Base-by-base conservation (phyloP, 1,140 invertebrate genomes). In the Magallana ariakensis region DNA sequence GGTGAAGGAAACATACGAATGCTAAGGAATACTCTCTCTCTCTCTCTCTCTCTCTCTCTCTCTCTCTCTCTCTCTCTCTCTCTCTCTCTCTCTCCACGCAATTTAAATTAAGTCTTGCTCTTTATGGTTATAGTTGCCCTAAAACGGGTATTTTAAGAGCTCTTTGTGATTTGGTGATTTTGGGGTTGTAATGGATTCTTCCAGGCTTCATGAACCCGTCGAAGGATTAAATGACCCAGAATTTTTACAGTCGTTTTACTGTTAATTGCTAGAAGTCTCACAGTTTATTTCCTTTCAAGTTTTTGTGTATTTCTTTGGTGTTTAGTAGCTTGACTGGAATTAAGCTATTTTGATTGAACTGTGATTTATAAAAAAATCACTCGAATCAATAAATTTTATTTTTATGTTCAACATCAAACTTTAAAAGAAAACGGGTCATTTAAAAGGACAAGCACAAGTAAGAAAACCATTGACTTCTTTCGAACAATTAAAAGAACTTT, bases 361-460 rank as follows among this genome's bases (percentile, higher is more conserved):
- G 66, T 33, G 66, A 70, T 33, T 33, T 5, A 70, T 19, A 70
- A 26, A 33, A 13, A 70, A 70, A 70, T 70, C 22, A 70, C 33
- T 33, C 33, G 33, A 33, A 3, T 2, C 9, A 13, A 26, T 70
- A 13, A 70, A 70, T 13, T 9, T 26, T 33, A 70, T 70, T 19
- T 70, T 70, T 11, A n/a, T 70, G 66, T 33, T 13, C 66, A 70
- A 70, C 22, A 33, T 26, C 66, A 13, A 70, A 3, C 22, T 33
- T 26, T 19, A 70, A 70, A 70, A 26, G 15, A 70, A 70, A 70
- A 70, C 66, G 22, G 22, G 66, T 26, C 66, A 70, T 70, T 70
- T 70, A 70, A 70, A 70, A 26, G 22, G 9, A 13, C 10, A 70
- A 26, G 22, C 1, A 10, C 7, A 70, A 70, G 19, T 19, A 70